Evolutionary conservation across 2,888 invertebrate species (phyloP).

Genomic region (Eretmocerus hayati): DNA sequence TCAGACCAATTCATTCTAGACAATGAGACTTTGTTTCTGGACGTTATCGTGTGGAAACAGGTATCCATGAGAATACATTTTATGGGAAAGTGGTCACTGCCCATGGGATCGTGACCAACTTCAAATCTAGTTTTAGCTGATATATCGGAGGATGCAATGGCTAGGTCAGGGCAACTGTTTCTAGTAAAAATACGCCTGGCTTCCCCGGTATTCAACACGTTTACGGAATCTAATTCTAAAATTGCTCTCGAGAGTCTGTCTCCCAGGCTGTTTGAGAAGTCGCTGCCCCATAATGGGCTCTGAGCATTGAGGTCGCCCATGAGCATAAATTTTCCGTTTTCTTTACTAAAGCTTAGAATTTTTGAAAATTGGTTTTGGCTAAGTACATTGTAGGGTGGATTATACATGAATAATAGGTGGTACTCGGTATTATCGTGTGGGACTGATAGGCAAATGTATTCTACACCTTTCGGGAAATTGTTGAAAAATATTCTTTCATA

Average conservation of each 20-base stretch:
- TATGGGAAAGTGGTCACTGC: neutral
- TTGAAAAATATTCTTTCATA: no score
- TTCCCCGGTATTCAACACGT: neutral
- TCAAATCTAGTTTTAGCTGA: neutral
- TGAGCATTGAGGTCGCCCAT: neutral
- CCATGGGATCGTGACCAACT: neutral
- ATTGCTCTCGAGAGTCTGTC: neutral
- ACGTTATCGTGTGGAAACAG: no score
- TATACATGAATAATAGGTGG: slow-evolving; percentile 4
- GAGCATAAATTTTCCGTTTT: neutral
- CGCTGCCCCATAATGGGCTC: neutral
- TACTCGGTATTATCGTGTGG: no score
- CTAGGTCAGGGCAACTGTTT: neutral
- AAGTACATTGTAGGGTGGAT: neutral
- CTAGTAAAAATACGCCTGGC: neutral
- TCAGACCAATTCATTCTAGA: neutral
- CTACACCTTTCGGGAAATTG: no score
- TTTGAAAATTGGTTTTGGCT: neutral
- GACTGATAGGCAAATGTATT: no score
- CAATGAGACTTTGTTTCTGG: neutral
- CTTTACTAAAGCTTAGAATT: neutral
- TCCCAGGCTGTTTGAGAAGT: neutral
- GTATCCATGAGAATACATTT: no score
- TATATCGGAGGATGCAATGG: neutral
- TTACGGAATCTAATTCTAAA: neutral